phyloP scores from a whole-genome alignment of 2,888 invertebrate genomes.

The Pterobdella sp. region DNA sequence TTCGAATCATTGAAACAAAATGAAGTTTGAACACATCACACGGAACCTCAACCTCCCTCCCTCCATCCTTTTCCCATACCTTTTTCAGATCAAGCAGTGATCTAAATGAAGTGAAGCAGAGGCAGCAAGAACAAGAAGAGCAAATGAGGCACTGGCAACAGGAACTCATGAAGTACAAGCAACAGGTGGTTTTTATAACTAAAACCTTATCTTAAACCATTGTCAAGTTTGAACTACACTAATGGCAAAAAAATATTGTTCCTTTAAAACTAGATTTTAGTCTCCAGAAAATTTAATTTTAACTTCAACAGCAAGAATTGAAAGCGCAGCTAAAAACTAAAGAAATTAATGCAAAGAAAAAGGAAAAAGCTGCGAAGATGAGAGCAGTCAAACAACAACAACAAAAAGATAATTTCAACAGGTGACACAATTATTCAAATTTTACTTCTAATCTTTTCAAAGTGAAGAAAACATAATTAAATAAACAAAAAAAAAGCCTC shows the following conservation, averaged over 20 bases:
- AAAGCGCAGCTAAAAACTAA: slow-evolving; percentile 12
- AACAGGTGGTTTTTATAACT: slow-evolving; percentile 11
- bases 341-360: background rate
- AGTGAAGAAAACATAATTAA: too few species aligned
- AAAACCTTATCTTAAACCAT: background rate
- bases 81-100: background rate
- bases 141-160: slow-evolving; percentile 18
- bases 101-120: background rate
- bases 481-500: too few species aligned
- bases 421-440: background rate
- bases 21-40: too few species aligned
- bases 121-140: slow-evolving; percentile 19
- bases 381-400: slow-evolving; percentile 19
- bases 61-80: too few species aligned
- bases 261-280: background rate
- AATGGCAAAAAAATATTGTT: background rate
- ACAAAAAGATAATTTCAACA: slow-evolving; percentile 21
- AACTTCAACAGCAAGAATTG: slow-evolving; percentile 19
- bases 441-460: too few species aligned
- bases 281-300: background rate
- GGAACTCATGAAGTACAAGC: background rate
- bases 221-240: background rate
- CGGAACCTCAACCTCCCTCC: too few species aligned
- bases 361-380: slow-evolving; percentile 9
- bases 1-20: too few species aligned